Evolutionary conservation across 92 coral and sea anemone genomes (phyloP), one percentile per base, ranked within the genome.

Genomic region (Palythoa grandis): DNA sequence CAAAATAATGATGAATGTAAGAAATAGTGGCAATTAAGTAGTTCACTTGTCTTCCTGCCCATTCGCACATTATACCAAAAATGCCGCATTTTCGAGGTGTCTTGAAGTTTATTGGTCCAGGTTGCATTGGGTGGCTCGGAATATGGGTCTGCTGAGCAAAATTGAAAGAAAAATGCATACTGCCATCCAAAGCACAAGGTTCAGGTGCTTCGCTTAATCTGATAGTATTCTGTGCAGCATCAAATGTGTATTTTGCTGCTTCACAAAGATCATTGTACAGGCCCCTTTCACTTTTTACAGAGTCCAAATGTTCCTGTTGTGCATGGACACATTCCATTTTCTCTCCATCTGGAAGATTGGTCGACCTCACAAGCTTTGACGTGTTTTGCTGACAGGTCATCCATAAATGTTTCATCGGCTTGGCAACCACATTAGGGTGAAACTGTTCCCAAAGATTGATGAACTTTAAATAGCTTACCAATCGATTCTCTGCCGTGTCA

Each of bases 111-210:
- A 60, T 60, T 0, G 94, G 94, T 4, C 94, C 92, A 22, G 92
- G 94, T 68, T 91, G 94, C 90, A 91, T 77, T 0, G 95, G 92
- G 61, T 92, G 88, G 15, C 88, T 71, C 0, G 92, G 90, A 7
- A 50, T 0, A 67, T 91, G 94, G 15, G 16, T 60, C 22, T 60
- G 67, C 22, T 60, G 67, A 0, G 67, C 22, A 17, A 60, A 60
- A 60, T 92, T 91, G 63, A 80, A 91, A 2, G 95, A 89, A 38
- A 79, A 86, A 72, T 91, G 92, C 29, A 83, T 79, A 24, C 58
- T 71, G 50, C 88, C 86, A 5, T 77, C 70, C 11, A 57, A 76
- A 5, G 85, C 72, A 58, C 91, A 89, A 7, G 94, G 85, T 60
- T 68, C 78, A 6, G 57, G 83, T 35, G 56, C 9, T 56, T 72